Percentiles rank a stretch among this genome's conserved stretches.
Evolutionary conservation across 2,888 invertebrate species (phyloP).

Genomic region (Timema podura): DNA sequence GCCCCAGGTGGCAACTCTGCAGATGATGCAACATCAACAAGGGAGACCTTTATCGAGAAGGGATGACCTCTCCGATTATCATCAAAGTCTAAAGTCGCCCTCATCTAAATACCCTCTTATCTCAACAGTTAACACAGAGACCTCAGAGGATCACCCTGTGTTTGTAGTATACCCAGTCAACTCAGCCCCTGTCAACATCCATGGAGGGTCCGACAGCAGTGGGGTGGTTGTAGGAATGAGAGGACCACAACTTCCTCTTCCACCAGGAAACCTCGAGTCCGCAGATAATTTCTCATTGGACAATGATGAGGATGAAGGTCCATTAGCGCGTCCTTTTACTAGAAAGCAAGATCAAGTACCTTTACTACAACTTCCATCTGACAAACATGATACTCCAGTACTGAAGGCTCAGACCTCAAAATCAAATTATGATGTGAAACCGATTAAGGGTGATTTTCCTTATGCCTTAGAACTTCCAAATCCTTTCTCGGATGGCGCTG

Average conservation of each 20-base stretch:
- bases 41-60: conserved; percentile 18
- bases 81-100: conserved; percentile 13
- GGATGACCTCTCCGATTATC: conserved; percentile 20
- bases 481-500: conserved; percentile 34
- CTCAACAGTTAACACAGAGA: conserved; percentile 34
- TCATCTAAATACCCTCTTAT: conserved; percentile 13
- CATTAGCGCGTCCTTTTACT: conserved; percentile 3
- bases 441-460: conserved; percentile 57
- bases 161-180: conserved; percentile 60
- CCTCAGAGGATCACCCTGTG: conserved; percentile 40
- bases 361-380: conserved; percentile 43
- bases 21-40: conserved; percentile 58
- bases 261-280: conserved; percentile 43
- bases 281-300: conserved; percentile 27
- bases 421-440: conserved; percentile 37
- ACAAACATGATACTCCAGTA: conserved; percentile 45
- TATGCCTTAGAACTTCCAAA: conserved; percentile 61
- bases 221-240: conserved; percentile 54
- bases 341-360: conserved; percentile 45
- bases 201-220: conserved; percentile 44
- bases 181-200: conserved; percentile 49
- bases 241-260: conserved; percentile 49
- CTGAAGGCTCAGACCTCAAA: conserved; percentile 42
- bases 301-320: neutral
- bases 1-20: conserved; percentile 58